Base-by-base conservation (phyloP, 2,888 invertebrate species). In the Acrobasis suavella region DNA sequence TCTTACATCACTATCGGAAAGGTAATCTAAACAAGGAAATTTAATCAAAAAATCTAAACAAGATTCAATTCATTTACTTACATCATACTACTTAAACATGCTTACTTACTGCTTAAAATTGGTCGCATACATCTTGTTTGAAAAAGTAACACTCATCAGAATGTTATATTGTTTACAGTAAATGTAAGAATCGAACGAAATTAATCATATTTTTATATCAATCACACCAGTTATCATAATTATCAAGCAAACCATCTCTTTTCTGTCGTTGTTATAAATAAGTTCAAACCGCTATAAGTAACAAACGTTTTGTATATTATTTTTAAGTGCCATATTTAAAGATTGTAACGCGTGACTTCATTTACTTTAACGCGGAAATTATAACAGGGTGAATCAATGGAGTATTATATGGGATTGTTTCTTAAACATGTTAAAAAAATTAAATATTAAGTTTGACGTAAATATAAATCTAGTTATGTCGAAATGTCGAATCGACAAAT, bases 161-260 rank as follows among this genome's bases (percentile, higher is more conserved):
- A 46, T 46, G n/a, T n/a, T 46, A 14, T 14, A 10, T 46, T 46
- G 46, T 46, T 46, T 14, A 46, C n/a, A n/a, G 14, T 46, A 14
- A n/a, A n/a, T 46, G 0, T 46, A 55, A 55, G 55, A 55, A 16
- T 39, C 55, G 55, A 55, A 55, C 55, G 55, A 55, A 39, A 39
- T 15, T 5, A 39, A 55, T 55, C 15, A 15, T 55, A 38, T n/a
- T 38, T 37, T 46, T 46, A 46, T 46, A 38, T 55, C 9, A 55
- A 55, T 38, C 54, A 38, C 12, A 39, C 39, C 54, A 54, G 54
- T 54, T 37, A 37, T 37, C 37, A 32, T 52, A n/a, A n/a, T n/a
- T n/a, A 32, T 32, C 32, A 32, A 32, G 0, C 7, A 32, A 32
- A 7, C 32, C 32, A 5, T 32, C 7, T 32, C 32, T 32, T 32